A percentile compares a stretch with the other conserved stretches of the same genome.
Conservation (phyloP, 37 sponge, comb jelly and placozoan species). For the Chondrilla cf. caribensis region DNA sequence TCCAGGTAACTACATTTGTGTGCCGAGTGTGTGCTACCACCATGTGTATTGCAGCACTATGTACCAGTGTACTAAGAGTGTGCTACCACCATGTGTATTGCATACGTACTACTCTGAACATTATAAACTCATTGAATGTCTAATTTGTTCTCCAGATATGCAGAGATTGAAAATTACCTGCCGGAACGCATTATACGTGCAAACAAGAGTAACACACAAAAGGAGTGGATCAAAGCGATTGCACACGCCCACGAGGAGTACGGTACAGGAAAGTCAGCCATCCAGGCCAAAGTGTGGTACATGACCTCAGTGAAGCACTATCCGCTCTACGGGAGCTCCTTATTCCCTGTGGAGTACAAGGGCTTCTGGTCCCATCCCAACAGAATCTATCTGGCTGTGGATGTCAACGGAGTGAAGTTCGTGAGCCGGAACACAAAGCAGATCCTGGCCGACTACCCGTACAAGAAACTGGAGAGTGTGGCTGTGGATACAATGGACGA, state of each 20-base stretch:
- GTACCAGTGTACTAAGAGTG: no score
- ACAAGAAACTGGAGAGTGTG: conserved; percentile 69
- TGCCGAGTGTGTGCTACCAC: neutral
- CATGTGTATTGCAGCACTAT: no score
- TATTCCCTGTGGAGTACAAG: conserved; percentile 88
- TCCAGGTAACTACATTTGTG: conserved; percentile 24
- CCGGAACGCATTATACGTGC: conserved; percentile 54
- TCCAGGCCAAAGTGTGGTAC: conserved; percentile 97
- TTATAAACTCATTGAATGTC: no score
- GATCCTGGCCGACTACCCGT: conserved; percentile 83
- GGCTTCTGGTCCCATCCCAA: conserved; percentile 97
- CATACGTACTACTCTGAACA: no score
- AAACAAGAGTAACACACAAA: conserved; percentile 49
- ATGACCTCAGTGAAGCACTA: conserved; percentile 93
- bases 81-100: no score
- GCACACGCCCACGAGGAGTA: conserved; percentile 86
- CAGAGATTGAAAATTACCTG: conserved; percentile 64
- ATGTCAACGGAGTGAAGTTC: conserved; percentile 74
- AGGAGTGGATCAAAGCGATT: conserved; percentile 74
- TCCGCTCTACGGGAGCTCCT: conserved; percentile 82
- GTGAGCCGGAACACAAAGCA: conserved; percentile 77
- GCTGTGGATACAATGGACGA: conserved; percentile 79
- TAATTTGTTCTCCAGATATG: conserved; percentile 56
- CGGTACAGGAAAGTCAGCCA: conserved; percentile 84
- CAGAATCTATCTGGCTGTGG: conserved; percentile 74